Conservation (phyloP, 2,888 invertebrate genomes). For the Theodoxus fluviatilis region DNA sequence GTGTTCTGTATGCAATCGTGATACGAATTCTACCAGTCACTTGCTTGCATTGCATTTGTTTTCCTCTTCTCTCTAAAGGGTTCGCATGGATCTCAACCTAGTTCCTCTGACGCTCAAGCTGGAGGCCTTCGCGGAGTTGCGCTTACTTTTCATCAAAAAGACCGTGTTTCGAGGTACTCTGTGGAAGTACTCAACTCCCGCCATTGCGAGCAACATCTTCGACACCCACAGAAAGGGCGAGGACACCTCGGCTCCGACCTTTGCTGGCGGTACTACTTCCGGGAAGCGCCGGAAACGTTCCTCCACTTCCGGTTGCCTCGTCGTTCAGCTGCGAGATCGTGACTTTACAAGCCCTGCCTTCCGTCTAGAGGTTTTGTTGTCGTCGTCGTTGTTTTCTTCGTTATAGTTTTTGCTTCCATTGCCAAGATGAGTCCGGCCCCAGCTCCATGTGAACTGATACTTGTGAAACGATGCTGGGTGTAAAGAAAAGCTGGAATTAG, state of each 20-base stretch:
- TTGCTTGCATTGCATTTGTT: no score
- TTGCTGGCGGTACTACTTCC: constrained; percentile 1
- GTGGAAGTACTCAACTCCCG: constrained; percentile 35
- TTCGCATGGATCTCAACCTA: constrained; percentile 37
- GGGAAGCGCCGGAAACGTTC: background rate
- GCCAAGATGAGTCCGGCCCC: no score
- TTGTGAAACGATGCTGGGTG: no score
- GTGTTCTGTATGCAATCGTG: no score
- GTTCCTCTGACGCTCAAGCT: constrained; percentile 36
- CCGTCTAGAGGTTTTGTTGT: constrained; percentile 13
- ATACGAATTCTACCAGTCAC: no score
- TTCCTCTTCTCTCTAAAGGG: constrained; percentile 4
- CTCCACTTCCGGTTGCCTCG: constrained; percentile 14
- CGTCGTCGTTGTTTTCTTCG: no score
- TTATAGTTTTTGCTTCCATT: no score
- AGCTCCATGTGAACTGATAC: no score
- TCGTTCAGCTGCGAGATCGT: constrained; percentile 20
- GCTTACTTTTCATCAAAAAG: constrained; percentile 25
- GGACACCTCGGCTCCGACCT: constrained; percentile 35
- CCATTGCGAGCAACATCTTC: constrained; percentile 38
- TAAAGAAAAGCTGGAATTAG: no score
- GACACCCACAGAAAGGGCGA: constrained; percentile 31
- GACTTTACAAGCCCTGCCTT: constrained; percentile 21
- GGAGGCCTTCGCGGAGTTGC: constrained; percentile 35
- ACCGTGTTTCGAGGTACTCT: constrained; percentile 38